Evolutionary conservation across 2,888 invertebrate species (phyloP), one percentile per base, ranked within the genome.

Genomic region (Nomada goodeniana): DNA sequence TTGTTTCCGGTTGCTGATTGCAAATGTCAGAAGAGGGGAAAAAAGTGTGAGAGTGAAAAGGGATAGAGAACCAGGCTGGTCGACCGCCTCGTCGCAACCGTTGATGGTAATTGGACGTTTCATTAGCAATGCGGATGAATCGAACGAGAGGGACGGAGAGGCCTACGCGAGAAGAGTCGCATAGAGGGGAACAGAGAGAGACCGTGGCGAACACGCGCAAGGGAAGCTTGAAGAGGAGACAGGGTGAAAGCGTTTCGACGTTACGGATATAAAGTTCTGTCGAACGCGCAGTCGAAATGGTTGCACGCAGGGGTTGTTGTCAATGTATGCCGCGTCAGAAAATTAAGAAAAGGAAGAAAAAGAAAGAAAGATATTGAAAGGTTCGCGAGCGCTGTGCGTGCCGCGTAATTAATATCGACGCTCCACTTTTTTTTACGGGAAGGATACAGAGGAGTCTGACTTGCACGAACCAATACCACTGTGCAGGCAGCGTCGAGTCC

Each of bases 81-180:
- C 73, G 70, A 57, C 71, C 71, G 71, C 71, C 61, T 63, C 55
- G 75, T 70, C 76, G 64, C 68, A 77, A 68, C 65, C 76, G 84
- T 70, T 84, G 83, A 79, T 81, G 80, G 70, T 90, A 91, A 90
- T 90, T 90, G 89, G 88, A 90, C 83, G 80, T 87, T 86, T 89
- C 87, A 86, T 91, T 89, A 90, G 85, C 84, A 86, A 84, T 76
- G 78, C 76, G 84, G 74, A 87, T 84, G 77, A 84, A 89, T 90
- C 78, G 83, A 83, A 77, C 71, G 83, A 57, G 80, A 15, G n/a
- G 68, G 71, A 44, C 83, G 67, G 67, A 76, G 68, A 64, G 52
- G 53, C 63, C 10, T 36, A 52, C 26, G 20, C 13, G 9, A n/a
- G 74, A 69, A 44, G 13, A 70, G 60, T 67, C 47, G 20, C 20